Base-by-base conservation (phyloP, 2,888 invertebrate species). In the Euphydryas editha region DNA sequence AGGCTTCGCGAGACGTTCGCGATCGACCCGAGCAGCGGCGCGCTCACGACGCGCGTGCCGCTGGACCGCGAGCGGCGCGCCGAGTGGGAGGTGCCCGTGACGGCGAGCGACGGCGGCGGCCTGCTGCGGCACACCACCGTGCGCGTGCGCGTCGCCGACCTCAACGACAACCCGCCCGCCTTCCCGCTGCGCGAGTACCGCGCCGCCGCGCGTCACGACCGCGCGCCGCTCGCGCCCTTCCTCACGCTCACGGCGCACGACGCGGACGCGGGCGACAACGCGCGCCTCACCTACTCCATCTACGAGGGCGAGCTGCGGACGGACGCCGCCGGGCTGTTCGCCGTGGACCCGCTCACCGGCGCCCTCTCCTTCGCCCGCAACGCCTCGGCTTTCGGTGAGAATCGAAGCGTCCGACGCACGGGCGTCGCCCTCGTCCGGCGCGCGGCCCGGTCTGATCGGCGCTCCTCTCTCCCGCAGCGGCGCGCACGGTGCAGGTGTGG, bases 401-500 rank as follows among this genome's bases (percentile, higher is more conserved):
- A 1, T 13, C 42, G 11, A 44, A 15, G 21, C 13, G 18, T 10
- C 6, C 30, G 30, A 1, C 30, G 8, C 30, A 3, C 30, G n/a
- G n/a, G n/a, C n/a, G n/a, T 30, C 30, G 4, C 30, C 8, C 30
- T 8, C 30, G 30, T 30, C n/a, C n/a, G n/a, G n/a, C n/a, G 30
- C 4, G 6, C 1, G 6, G 4, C 30, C 4, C 6, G 30, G 6
- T 18, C 10, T 47, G 5, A 30, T 4, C 15, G 2, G n/a, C n/a
- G n/a, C n/a, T 36, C 17, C 0, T 17, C 44, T 18, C 30, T 47
- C 44, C 24, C 20, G 68, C 81, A 96, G 96, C 95, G 82, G 96
- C 96, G 67, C 95, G 96, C 85, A 93, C 95, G 62, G 95, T 97
- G 84, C 97, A 97, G 89, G 96, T 98, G 84, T 98, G 98, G 90